Percentiles rank a stretch among this genome's conserved stretches.
phyloP scores from a whole-genome alignment of 1,140 invertebrate genomes.

The Orussus abietinus region DNA sequence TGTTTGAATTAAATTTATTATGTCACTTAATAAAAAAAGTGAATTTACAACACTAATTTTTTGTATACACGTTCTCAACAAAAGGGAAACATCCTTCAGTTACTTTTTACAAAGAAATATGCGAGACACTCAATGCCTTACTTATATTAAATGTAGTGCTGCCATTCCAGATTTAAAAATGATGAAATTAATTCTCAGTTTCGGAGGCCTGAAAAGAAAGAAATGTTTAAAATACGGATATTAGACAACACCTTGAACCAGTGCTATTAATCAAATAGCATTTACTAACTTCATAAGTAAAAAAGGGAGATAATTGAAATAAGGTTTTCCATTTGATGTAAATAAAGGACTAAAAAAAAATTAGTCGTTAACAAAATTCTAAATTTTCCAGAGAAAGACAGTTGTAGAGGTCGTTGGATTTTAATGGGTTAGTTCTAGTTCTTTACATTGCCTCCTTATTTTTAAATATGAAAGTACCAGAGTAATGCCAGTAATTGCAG shows the following conservation, averaged over 20 bases:
- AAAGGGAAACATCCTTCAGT: neutral
- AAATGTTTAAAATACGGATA: slow-evolving; percentile 14
- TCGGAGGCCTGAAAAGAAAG: slow-evolving; percentile 47
- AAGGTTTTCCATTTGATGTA: neutral
- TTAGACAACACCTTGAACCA: neutral
- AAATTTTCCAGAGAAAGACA: neutral
- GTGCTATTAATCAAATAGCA: neutral
- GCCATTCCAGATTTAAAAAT: slow-evolving; percentile 10
- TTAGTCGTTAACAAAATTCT: too few relatives aligned
- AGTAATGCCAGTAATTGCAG: too few relatives aligned
- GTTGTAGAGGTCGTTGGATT: neutral
- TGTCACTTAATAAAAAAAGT: too few relatives aligned
- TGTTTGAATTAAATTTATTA: too few relatives aligned
- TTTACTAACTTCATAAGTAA: neutral
- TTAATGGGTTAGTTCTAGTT: too few relatives aligned
- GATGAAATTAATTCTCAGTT: slow-evolving; percentile 43
- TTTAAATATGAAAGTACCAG: too few relatives aligned
- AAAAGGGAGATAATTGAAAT: neutral
- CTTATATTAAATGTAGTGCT: slow-evolving; percentile 5
- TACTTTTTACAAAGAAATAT: too few relatives aligned
- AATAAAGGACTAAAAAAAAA: too few relatives aligned
- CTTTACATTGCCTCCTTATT: too few relatives aligned
- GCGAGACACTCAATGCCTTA: too few relatives aligned
- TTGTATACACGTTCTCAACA: neutral
- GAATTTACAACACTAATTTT: neutral